Evolutionary conservation across 2,113 vertebrate species (phyloP), one percentile per base, ranked within the genome.

Genomic region (Phyllostomus hastatus): DNA sequence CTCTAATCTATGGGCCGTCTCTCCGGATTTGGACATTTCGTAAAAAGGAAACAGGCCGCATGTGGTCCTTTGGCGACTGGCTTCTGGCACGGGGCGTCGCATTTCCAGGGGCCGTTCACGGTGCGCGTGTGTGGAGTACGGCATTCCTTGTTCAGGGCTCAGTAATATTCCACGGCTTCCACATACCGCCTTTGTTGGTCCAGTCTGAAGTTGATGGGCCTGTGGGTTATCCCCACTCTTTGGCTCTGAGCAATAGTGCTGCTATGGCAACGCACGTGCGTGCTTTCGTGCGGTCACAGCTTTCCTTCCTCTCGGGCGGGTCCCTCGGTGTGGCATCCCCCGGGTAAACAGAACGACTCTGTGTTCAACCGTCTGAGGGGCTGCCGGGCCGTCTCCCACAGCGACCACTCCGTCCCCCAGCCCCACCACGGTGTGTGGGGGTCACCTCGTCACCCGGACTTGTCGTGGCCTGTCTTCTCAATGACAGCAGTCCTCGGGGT

Each of bases 81-180:
- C 17, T 79, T 16, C 38, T 59, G 73, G 59, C 17, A 7, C 31
- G 5, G 20, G 4, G 90, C 9, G 9, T 28, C 20, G 0, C 3
- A 26, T 76, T 4, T 61, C 52, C 59, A 5, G 10, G 16, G 15
- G 2, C 3, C 3, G 0, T 38, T 3, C 5, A 2, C 0, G 9
- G 6, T 0, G 7, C 16, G 5, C 28, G 1, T 1, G 1, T 28
- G n/a, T 26, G 1, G 43, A 33, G 19, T 0, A 4, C 12, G 0
- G 24, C 10, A 0, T n/a, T 5, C 46, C 57, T 64, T n/a, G 61
- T 73, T 17, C 43, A 9, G 17, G 50, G 64, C 84, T 10, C 9
- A 14, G 14, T 10, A 10, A 1, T 6, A 20, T 10, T 7, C 64
- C 84, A 12, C 22, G 0, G 6, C 70, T 2, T 1, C 31, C n/a